Conservation (phyloP, 2,113 vertebrate genomes). For the Cynocephalus volans region DNA sequence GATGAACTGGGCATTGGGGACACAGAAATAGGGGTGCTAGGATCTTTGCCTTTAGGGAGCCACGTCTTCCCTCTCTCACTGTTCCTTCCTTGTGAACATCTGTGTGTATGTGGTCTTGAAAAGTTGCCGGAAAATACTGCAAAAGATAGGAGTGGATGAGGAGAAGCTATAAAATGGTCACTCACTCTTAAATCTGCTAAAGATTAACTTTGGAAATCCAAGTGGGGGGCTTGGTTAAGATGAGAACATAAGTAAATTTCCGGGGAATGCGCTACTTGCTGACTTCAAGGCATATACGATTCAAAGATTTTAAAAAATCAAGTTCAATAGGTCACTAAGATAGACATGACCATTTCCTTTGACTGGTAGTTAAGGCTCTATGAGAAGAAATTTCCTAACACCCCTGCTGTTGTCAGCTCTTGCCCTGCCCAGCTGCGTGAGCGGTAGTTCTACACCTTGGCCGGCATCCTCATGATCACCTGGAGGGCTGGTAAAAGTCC, state of each 20-base stretch:
- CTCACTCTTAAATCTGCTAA: conserved; percentile 37
- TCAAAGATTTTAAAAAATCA: neutral
- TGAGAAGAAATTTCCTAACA: neutral
- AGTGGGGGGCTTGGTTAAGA: neutral
- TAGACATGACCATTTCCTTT: neutral
- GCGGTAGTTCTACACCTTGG: neutral
- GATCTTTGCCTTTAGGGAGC: neutral
- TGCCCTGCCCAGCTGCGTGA: neutral
- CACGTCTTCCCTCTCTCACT: neutral
- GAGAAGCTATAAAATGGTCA: neutral
- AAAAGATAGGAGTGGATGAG: neutral
- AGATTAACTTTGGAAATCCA: conserved; percentile 30
- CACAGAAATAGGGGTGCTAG: neutral
- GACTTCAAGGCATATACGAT: neutral
- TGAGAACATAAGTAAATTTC: neutral
- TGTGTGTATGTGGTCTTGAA: neutral
- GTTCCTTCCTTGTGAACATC: neutral
- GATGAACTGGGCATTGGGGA: neutral
- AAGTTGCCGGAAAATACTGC: neutral
- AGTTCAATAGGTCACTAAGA: neutral
- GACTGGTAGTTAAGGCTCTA: neutral
- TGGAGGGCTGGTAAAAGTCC: neutral
- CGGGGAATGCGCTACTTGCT: neutral
- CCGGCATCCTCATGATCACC: neutral
- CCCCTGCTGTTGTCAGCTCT: neutral